Percentiles rank a stretch among this genome's conserved stretches.
Evolutionary conservation across 2,888 invertebrate genomes (phyloP).

Genomic region (Diloba caeruleocephala): DNA sequence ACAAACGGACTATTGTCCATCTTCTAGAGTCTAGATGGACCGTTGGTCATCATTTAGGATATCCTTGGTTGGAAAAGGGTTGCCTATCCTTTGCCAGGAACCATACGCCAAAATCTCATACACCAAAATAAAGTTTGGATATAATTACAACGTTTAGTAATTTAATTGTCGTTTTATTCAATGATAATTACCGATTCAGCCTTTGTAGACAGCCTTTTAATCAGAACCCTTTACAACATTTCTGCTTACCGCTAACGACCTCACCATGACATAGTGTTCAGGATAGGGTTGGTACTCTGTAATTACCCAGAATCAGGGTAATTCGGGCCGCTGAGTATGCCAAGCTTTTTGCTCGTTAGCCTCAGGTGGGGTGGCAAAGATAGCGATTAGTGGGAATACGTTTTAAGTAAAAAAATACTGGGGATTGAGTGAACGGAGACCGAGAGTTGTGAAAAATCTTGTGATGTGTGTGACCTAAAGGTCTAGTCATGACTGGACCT

Average conservation of each 20-base stretch:
- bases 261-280: constrained; percentile 85
- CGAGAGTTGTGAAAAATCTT: no score
- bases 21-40: no score
- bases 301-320: constrained; percentile 86
- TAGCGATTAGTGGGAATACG: constrained; percentile 22
- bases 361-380: constrained; percentile 39
- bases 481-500: no score
- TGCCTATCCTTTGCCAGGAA: no score
- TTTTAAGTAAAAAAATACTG: neutral
- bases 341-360: constrained; percentile 84
- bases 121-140: constrained; percentile 41
- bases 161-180: constrained; percentile 54
- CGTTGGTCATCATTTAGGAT: no score
- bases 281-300: constrained; percentile 77
- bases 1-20: no score
- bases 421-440: neutral
- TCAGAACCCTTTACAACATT: constrained; percentile 69
- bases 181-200: constrained; percentile 60
- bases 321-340: constrained; percentile 78
- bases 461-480: no score
- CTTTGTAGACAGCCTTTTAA: constrained; percentile 58
- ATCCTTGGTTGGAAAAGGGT: no score
- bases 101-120: constrained; percentile 8
- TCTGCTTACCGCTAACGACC: constrained; percentile 85
- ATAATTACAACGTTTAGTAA: constrained; percentile 42